Base-by-base conservation (phyloP, 2,113 vertebrate genomes). In the Oostethus manadensis region DNA sequence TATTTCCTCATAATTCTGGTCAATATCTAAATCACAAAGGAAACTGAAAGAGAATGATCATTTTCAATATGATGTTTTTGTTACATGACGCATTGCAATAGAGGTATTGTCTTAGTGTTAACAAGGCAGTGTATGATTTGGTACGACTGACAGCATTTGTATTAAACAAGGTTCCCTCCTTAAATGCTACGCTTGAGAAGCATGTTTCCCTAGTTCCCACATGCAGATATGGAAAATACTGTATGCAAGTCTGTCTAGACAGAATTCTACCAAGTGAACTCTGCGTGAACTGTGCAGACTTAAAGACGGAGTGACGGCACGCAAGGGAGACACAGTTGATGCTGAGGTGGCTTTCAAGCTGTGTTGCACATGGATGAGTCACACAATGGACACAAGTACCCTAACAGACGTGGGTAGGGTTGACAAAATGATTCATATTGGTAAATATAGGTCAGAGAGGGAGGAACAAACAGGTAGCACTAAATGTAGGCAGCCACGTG, bases 221-320 rank as follows among this genome's bases (percentile, higher is more conserved):
- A 33, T 45, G 33, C 2, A 13, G 17, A 15, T 47, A 13, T 7
- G 53, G 23, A 20, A 8, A 29, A 18, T 22, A 56, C 69, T 60
- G 23, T 66, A 18, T 53, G 49, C 15, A 45, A 65, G 55, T 58
- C 29, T 4, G 77, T 80, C 69, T 66, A 68, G 77, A 75, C 73
- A 64, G 48, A 73, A 21, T 64, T 66, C 64, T 51, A 47, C 66
- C 56, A 58, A 54, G 40, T 80, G 71, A 85, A 84, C 74, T 76
- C 62, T 62, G n/a, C 16, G 22, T 66, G 73, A 82, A 76, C 78
- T 69, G 53, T 77, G 72, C 66, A 65, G 47, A 76, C 70, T 66
- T 70, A 17, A 23, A 63, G 62, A 67, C 71, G 71, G 65, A 65
- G 44, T 70, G 72, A 78, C 68, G 45, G 23, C 3, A 68, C 62